Evolutionary conservation across 2,888 invertebrate species (phyloP).

Genomic region (Diploptera punctata): DNA sequence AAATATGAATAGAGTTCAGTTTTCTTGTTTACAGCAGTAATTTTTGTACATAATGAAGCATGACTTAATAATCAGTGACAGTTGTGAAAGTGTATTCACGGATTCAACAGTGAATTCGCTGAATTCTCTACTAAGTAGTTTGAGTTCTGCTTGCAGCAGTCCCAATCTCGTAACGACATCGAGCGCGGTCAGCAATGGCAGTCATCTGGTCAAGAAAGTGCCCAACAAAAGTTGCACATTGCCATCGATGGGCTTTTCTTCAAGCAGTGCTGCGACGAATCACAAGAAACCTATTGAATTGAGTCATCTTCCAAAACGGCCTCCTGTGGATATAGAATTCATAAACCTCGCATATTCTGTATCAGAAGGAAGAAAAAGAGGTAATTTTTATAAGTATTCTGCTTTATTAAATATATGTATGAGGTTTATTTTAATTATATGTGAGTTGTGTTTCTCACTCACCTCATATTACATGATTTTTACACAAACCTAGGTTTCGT

Average conservation of each 20-base stretch:
- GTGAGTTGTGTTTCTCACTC: no score
- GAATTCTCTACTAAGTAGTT: not conserved
- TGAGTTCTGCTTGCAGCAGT: slow-evolving; percentile 31
- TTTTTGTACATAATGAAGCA: not conserved
- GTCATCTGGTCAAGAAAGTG: slow-evolving; percentile 70
- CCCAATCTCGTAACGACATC: slow-evolving; percentile 35
- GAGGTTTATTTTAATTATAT: no score
- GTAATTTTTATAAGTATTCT: no score
- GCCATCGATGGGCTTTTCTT: slow-evolving; percentile 46
- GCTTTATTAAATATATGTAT: no score
- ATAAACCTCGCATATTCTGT: slow-evolving; percentile 87
- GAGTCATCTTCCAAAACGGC: slow-evolving; percentile 83
- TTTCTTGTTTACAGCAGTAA: no score
- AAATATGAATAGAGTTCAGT: no score
- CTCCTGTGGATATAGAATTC: slow-evolving; percentile 91
- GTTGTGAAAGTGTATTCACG: not conserved
- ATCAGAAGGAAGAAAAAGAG: slow-evolving; percentile 79
- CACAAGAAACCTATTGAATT: slow-evolving; percentile 75
- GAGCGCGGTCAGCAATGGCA: slow-evolving; percentile 52
- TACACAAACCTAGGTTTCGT: no score
- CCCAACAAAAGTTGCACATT: slow-evolving; percentile 66
- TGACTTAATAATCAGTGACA: not conserved
- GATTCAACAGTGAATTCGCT: not conserved
- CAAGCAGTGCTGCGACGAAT: slow-evolving; percentile 59
- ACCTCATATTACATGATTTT: no score